Percentiles rank a stretch among this genome's conserved stretches.
These are phyloP conservation scores for Ferdinandea cuprea DNA, from an alignment of 2,888 invertebrate genomes.

Conservation along the genomic window DNA sequence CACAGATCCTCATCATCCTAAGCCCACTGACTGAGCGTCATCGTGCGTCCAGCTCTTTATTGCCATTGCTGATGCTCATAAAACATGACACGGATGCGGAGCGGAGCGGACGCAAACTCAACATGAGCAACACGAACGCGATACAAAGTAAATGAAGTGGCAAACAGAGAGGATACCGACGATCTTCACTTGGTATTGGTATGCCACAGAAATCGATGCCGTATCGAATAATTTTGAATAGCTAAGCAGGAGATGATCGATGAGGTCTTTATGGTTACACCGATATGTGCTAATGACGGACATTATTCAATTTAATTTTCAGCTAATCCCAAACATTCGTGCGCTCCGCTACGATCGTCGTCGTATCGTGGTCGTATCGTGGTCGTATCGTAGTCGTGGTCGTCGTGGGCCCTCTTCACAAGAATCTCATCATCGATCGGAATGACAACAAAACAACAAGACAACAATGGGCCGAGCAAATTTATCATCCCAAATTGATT, in stretches of 20 bases:
- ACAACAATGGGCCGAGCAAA: conserved; percentile 70
- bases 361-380: too few species aligned
- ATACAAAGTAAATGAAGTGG: conserved; percentile 67
- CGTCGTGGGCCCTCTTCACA: conserved; percentile 26
- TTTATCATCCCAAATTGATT: conserved; percentile 74
- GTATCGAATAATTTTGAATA: conserved; percentile 72
- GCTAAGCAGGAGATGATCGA: conserved; percentile 73
- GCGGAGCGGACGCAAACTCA: too few species aligned
- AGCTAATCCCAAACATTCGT: conserved; percentile 69
- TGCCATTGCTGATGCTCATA: conserved; percentile 42
- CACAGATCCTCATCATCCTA: too few species aligned
- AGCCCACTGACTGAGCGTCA: conserved; percentile 12
- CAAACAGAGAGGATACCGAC: conserved; percentile 30
- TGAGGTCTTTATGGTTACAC: conserved; percentile 75
- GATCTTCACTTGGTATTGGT: conserved; percentile 13
- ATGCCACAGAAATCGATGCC: conserved; percentile 58
- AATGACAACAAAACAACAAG: conserved; percentile 74
- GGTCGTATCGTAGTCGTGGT: too few species aligned
- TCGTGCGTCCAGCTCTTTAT: conserved; percentile 10
- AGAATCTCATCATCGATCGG: conserved; percentile 72
- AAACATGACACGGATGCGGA: conserved; percentile 58
- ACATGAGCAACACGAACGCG: conserved; percentile 49
- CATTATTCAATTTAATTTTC: conserved; percentile 74
- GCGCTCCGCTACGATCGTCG: conserved; percentile 22
- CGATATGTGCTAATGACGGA: conserved; percentile 75